Percentiles rank a stretch among this genome's conserved stretches.
Evolutionary conservation across 2,888 invertebrate species (phyloP).

Genomic region (Ichneumoninae sp.): DNA sequence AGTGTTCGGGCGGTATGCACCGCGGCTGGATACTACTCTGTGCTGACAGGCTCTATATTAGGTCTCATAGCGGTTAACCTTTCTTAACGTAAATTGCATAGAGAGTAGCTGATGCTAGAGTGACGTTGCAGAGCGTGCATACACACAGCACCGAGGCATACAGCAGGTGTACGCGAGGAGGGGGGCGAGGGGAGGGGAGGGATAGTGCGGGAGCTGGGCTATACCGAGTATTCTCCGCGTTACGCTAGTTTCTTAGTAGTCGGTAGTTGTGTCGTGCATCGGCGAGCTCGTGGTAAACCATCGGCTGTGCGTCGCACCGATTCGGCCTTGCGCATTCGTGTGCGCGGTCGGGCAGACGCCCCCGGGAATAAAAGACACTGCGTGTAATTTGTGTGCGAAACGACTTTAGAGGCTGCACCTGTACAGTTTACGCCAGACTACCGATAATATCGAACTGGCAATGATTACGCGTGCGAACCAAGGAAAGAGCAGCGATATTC

Average conservation of each 20-base stretch:
- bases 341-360: background rate
- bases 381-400: conserved; percentile 8
- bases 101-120: conserved; percentile 23
- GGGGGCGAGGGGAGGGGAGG: background rate
- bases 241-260: conserved; percentile 11
- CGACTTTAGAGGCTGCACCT: conserved; percentile 60
- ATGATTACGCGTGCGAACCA: background rate
- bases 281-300: conserved; percentile 8
- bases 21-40: background rate
- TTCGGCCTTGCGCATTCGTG: conserved; percentile 46
- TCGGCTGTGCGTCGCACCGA: conserved; percentile 49
- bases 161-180: conserved; percentile 16
- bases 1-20: background rate
- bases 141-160: background rate
- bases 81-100: conserved; percentile 39
- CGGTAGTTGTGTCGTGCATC: background rate
- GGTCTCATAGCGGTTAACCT: conserved; percentile 39
- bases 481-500: background rate
- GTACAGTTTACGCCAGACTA: conserved; percentile 65
- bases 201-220: background rate
- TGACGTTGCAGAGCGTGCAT: background rate
- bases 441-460: background rate
- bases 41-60: conserved; percentile 10
- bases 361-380: background rate
- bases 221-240: background rate